Base-by-base conservation (phyloP, 2,888 invertebrate genomes). In the Cyaniris semiargus region DNA sequence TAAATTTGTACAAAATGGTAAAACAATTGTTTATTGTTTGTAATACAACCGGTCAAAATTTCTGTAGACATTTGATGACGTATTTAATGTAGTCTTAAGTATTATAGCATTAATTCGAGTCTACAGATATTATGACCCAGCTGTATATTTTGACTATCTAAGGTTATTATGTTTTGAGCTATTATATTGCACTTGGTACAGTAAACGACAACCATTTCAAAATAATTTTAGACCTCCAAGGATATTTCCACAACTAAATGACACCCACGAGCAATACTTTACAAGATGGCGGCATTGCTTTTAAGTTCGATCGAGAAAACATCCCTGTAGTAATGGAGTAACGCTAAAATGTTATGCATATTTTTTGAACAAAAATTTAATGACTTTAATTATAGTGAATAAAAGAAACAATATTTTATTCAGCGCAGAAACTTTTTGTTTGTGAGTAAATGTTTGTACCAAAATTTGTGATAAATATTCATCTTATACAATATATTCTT, bases 91-190 rank as follows among this genome's bases (percentile, higher is more conserved):
- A 18, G 4, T 15, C 4, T 4, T 53, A 53, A 18, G 5, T 53
- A 53, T 53, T 53, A 48, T 48, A 13, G 53, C 18, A 5, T 53
- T 53, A 18, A 18, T 5, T 53, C 53, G 5, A 53, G 18, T 53
- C 5, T 53, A 53, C 53, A 53, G 53, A 5, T 5, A 53, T 53
- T 53, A 0, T 18, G 53, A 53, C 53, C 18, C 0, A 18, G 18
- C 1, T 79, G 82, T 83, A 78, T n/a, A n/a, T n/a, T 78, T 80
- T 83, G 70, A 70, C 78, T 88, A 90, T 86, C 87, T 90, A 90
- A 82, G 81, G 82, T 85, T 84, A 82, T 85, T 86, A 89, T 88
- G 87, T 82, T 85, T 91, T 91, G 91, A 91, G 90, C 90, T 89
- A 86, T 78, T 76, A 78, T 88, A 90, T 90, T 90, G 89, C 90